Percentiles rank a stretch among this genome's conserved stretches.
These are phyloP conservation scores for Drosophila parabipectinata DNA, from an alignment of 1,140 invertebrate genomes.

Conservation along the genomic window DNA sequence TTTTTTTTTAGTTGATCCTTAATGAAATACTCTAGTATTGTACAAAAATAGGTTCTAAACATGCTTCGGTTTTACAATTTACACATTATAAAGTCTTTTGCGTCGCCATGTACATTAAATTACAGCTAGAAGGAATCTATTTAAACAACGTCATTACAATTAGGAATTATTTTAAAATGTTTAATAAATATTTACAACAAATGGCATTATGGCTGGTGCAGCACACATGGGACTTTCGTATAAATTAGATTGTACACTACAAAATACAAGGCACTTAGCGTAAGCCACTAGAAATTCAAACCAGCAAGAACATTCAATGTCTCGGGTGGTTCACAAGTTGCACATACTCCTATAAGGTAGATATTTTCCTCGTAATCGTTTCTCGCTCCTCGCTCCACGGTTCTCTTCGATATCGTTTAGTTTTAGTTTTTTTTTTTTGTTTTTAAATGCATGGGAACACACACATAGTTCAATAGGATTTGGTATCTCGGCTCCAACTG, in stretches of 20 bases:
- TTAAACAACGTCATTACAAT: constrained; percentile 40
- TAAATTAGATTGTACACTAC: constrained; percentile 45
- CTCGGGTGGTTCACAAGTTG: constrained; percentile 31
- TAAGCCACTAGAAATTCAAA: constrained; percentile 27
- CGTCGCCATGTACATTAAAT: constrained; percentile 44
- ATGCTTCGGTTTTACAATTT: constrained; percentile 43
- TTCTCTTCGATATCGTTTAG: background rate
- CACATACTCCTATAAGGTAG: constrained; percentile 40
- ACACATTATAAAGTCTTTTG: constrained; percentile 66
- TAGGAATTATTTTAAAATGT: constrained; percentile 33
- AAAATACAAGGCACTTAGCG: constrained; percentile 50
- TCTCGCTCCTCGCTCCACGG: constrained; percentile 5
- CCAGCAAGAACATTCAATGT: constrained; percentile 56
- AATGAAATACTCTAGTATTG: constrained; percentile 38
- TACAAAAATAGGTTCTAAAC: constrained; percentile 33
- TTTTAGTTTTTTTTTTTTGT: constrained; percentile 16
- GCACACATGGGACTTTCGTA: constrained; percentile 26
- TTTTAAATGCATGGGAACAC: constrained; percentile 22
- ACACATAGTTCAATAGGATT: constrained; percentile 34
- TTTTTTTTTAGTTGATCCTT: background rate
- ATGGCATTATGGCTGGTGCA: constrained; percentile 66
- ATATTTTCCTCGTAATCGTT: constrained; percentile 10
- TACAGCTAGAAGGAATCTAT: constrained; percentile 50
- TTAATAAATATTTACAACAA: constrained; percentile 76
- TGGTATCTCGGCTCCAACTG: constrained; percentile 38